phyloP scores from a whole-genome alignment of 2,888 invertebrate genomes.

The Nephrotoma flavescens region DNA sequence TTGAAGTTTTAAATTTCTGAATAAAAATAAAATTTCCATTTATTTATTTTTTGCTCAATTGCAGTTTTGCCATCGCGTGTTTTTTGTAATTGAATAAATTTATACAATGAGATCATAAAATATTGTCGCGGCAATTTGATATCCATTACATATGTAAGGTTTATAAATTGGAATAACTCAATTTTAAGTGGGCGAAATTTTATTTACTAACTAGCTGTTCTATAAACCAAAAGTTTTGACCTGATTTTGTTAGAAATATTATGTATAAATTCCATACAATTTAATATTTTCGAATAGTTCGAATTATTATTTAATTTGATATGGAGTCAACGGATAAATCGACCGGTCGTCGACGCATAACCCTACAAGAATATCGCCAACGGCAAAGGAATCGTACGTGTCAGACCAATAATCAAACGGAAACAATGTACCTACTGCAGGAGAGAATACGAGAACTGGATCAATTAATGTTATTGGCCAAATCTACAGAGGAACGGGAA shows the following conservation, averaged over 20 bases:
- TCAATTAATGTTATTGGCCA: background rate
- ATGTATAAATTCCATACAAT: too few species aligned
- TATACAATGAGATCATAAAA: background rate
- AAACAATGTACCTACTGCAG: background rate
- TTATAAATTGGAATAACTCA: background rate
- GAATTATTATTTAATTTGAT: background rate
- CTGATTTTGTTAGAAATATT: too few species aligned
- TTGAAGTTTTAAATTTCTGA: background rate
- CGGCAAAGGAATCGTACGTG: background rate
- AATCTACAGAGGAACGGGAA: background rate
- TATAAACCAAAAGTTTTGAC: too few species aligned
- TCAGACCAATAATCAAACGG: background rate
- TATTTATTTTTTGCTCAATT: background rate
- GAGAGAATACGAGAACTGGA: background rate
- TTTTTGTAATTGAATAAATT: background rate
- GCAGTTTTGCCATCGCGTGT: background rate
- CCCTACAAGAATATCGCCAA: background rate
- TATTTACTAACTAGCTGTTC: too few species aligned
- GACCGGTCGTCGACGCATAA: background rate
- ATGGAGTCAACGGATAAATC: background rate
- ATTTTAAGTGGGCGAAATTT: background rate
- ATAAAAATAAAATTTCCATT: background rate
- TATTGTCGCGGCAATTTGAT: background rate
- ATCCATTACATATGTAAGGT: background rate
- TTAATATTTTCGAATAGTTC: too few species aligned